Conservation (phyloP, 1,140 invertebrate genomes). For the Carposina sasakii region DNA sequence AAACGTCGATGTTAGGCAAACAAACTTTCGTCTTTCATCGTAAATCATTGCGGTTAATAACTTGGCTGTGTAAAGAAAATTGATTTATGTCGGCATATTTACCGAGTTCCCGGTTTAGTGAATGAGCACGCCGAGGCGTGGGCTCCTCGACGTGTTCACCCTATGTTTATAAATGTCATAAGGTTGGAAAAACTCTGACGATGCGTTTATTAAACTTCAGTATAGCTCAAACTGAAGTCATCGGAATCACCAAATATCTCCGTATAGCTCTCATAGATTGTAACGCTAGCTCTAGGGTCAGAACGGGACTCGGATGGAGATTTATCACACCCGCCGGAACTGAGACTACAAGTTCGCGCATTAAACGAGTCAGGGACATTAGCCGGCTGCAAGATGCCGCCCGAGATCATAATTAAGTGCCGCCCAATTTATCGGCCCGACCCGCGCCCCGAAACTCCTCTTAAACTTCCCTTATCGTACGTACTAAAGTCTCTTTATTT, state of each 20-base stretch:
- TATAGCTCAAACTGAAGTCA: too few relatives aligned
- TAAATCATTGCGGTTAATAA: constrained; percentile 52
- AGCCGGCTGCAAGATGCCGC: constrained; percentile 70
- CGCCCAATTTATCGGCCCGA: constrained; percentile 70
- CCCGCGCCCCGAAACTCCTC: constrained; percentile 63
- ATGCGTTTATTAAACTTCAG: too few relatives aligned
- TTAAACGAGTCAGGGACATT: constrained; percentile 70
- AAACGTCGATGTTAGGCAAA: constrained; percentile 16
- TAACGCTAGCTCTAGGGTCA: constrained; percentile 25
- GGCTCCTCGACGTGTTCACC: too few relatives aligned
- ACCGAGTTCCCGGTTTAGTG: constrained; percentile 52
- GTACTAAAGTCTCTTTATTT: constrained; percentile 67
- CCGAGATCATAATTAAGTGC: constrained; percentile 72
- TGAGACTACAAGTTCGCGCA: constrained; percentile 69
- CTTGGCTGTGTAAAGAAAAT: constrained; percentile 48
- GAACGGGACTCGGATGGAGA: constrained; percentile 53
- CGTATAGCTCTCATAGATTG: too few relatives aligned
- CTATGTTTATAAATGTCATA: too few relatives aligned
- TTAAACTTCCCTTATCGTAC: constrained; percentile 69
- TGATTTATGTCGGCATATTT: constrained; percentile 58
- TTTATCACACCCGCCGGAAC: constrained; percentile 67
- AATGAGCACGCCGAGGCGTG: too few relatives aligned
- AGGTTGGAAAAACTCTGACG: too few relatives aligned
- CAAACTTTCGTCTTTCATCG: constrained; percentile 35
- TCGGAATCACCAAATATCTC: too few relatives aligned